Conservation (phyloP, 2,113 vertebrate genomes). For the Plestiodon gilberti region DNA sequence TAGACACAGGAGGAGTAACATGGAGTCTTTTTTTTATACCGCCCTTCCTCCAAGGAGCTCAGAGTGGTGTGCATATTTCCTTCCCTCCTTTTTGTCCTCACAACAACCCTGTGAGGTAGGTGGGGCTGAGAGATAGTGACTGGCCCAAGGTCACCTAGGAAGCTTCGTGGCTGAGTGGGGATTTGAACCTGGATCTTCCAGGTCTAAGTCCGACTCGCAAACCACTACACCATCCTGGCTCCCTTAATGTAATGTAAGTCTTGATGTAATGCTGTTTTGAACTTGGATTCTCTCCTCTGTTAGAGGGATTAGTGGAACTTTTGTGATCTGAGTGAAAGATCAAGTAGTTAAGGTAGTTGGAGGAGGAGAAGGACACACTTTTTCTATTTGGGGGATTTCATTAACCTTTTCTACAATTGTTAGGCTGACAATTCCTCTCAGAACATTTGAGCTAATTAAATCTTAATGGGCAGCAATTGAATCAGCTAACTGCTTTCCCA, state of each 20-base stretch:
- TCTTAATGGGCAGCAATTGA: conserved; percentile 50
- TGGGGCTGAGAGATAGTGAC: too few relatives aligned
- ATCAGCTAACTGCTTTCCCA: conserved; percentile 15
- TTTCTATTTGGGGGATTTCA: conserved; percentile 12
- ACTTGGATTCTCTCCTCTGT: neutral
- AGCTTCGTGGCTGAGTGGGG: too few relatives aligned
- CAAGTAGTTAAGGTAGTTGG: conserved; percentile 39
- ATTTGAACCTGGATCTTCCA: too few relatives aligned
- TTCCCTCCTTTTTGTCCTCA: too few relatives aligned
- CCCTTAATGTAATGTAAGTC: too few relatives aligned
- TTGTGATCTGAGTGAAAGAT: conserved; percentile 16
- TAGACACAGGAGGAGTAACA: neutral
- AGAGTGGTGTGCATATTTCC: too few relatives aligned
- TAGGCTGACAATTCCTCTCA: conserved; percentile 31
- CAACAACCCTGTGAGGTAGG: too few relatives aligned
- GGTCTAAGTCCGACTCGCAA: too few relatives aligned
- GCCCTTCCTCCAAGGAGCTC: too few relatives aligned
- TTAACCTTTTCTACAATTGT: conserved; percentile 38
- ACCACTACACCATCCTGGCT: too few relatives aligned
- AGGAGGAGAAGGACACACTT: conserved; percentile 36
- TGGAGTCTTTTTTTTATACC: too few relatives aligned
- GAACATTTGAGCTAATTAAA: conserved; percentile 43
- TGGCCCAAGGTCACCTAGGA: too few relatives aligned
- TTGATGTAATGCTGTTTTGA: neutral
- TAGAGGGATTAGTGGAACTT: conserved; percentile 21